Conservation (phyloP, 1,140 invertebrate genomes). For the Cyphomyrmex costatus region DNA sequence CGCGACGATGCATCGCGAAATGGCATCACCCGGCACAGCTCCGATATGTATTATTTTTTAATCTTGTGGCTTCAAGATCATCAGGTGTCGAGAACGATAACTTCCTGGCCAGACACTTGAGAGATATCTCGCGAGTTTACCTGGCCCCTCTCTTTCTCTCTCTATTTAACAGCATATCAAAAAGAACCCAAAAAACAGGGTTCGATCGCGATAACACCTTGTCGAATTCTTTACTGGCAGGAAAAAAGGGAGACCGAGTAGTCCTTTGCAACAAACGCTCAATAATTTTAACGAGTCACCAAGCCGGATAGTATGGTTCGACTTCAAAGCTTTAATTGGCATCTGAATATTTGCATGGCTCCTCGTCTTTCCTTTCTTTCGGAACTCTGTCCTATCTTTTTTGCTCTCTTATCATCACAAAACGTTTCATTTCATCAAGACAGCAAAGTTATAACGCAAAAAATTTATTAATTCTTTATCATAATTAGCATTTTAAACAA, state of each 20-base stretch:
- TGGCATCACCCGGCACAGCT: neutral
- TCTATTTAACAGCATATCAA: slow-evolving; percentile 36
- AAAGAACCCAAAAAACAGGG: slow-evolving; percentile 3
- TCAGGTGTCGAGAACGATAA: slow-evolving; percentile 71
- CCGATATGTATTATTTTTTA: slow-evolving; percentile 8
- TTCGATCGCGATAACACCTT: slow-evolving; percentile 75
- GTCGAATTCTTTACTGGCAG: slow-evolving; percentile 54
- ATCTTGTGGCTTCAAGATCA: slow-evolving; percentile 11
- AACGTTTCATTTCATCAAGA: neutral
- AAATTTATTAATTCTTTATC: neutral
- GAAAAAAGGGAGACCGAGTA: slow-evolving; percentile 35
- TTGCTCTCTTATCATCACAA: neutral
- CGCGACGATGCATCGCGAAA: slow-evolving; percentile 31
- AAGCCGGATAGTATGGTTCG: slow-evolving; percentile 20
- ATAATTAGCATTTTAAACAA: neutral
- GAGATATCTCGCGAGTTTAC: slow-evolving; percentile 58
- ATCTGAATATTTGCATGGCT: slow-evolving; percentile 71
- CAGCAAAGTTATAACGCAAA: neutral
- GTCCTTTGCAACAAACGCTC: slow-evolving; percentile 63
- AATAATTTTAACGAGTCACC: slow-evolving; percentile 85
- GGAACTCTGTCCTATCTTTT: neutral
- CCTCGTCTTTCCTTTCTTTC: neutral
- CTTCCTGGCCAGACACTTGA: slow-evolving; percentile 68
- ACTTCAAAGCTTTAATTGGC: slow-evolving; percentile 71
- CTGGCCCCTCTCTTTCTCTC: neutral